phyloP scores from a whole-genome alignment of 1,140 invertebrate genomes.

The Coenobita brevimanus region DNA sequence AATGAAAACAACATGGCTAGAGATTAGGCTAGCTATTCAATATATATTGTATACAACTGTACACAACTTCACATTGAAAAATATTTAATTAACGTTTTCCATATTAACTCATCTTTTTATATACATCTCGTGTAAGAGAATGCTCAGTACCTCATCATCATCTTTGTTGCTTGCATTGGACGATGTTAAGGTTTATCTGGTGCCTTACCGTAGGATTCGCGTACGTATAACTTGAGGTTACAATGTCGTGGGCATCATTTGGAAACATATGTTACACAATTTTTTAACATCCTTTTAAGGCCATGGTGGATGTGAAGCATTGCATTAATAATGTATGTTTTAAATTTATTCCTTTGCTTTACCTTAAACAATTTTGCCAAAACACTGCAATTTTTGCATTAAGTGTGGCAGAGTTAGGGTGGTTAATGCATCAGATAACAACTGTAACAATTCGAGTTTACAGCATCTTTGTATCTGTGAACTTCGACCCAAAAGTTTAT shows the following conservation, averaged over 20 bases:
- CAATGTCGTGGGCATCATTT: not conserved
- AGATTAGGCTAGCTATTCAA: too few relatives aligned
- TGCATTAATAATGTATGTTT: not conserved
- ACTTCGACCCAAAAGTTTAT: too few relatives aligned
- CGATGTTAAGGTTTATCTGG: not conserved
- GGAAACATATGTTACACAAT: slow-evolving; percentile 7
- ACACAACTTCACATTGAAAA: too few relatives aligned
- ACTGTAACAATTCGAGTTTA: too few relatives aligned
- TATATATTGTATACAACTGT: too few relatives aligned
- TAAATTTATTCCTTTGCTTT: too few relatives aligned
- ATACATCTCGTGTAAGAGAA: not conserved
- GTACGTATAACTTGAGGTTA: not conserved
- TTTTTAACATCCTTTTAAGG: slow-evolving; percentile 19
- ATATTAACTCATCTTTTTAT: not conserved
- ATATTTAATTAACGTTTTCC: too few relatives aligned
- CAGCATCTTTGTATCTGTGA: not conserved
- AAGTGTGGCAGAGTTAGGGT: slow-evolving; percentile 12
- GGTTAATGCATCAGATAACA: not conserved
- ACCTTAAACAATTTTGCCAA: not conserved
- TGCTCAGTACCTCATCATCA: not conserved
- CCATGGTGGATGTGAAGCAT: not conserved
- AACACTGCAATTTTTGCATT: slow-evolving; percentile 19
- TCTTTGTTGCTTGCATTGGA: not conserved
- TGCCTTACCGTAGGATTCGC: not conserved
- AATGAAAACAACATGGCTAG: too few relatives aligned